These are phyloP conservation scores for Callipepla californica DNA, from an alignment of 2,113 vertebrate species.

Conservation along the genomic window DNA sequence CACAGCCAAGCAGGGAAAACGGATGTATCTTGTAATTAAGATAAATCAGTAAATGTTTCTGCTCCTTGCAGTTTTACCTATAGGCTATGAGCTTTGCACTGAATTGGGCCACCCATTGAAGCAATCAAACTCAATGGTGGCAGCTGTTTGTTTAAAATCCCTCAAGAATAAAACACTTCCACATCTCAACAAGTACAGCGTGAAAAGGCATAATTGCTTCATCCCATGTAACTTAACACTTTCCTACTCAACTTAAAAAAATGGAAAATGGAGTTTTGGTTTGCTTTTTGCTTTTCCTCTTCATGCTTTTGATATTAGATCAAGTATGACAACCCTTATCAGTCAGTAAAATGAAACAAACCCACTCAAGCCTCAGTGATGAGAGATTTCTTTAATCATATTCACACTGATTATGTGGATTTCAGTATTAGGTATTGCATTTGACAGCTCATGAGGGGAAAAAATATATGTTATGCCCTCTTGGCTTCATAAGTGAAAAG, in stretches of 20 bases:
- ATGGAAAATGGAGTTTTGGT: background rate
- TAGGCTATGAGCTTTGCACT: background rate
- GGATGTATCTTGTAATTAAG: conserved; percentile 37
- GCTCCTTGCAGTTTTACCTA: conserved; percentile 42
- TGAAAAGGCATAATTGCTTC: conserved; percentile 36
- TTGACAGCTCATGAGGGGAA: background rate
- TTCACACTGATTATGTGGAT: conserved; percentile 24
- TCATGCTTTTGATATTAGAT: conserved; percentile 36
- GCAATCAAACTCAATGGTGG: background rate
- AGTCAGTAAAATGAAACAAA: conserved; percentile 42
- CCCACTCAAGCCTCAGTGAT: conserved; percentile 12
- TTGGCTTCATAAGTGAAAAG: background rate
- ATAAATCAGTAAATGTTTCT: conserved; percentile 12
- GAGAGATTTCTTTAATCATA: conserved; percentile 38
- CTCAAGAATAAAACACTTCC: background rate
- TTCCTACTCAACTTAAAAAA: background rate
- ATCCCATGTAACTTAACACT: background rate
- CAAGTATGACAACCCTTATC: conserved; percentile 25
- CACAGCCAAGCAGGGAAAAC: background rate
- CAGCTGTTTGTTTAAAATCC: background rate
- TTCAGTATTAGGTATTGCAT: background rate
- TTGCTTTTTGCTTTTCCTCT: background rate
- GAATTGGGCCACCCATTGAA: conserved; percentile 3
- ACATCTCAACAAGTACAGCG: background rate
- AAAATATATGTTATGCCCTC: background rate